Conservation (phyloP, 1,140 invertebrate genomes). For the Diabrotica undecimpunctata region DNA sequence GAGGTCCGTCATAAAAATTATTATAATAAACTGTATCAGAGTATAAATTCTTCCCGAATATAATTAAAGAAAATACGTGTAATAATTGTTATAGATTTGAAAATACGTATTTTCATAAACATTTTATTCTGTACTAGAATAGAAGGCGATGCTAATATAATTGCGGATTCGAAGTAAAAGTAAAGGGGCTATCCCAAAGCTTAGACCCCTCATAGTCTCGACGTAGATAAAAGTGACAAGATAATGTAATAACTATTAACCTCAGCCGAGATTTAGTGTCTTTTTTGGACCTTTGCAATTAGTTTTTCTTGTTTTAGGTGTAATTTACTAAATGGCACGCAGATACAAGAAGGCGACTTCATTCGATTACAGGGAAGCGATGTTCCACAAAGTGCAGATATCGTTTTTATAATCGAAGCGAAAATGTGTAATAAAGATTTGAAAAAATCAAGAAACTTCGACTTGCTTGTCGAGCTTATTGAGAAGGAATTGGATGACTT, state of each 20-base stretch:
- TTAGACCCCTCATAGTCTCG: too few species aligned
- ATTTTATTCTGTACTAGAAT: too few species aligned
- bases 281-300: constrained; percentile 13
- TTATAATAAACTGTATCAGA: too few species aligned
- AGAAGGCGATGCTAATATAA: too few species aligned
- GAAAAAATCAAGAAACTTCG: constrained; percentile 60
- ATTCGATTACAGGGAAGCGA: constrained; percentile 51
- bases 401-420: constrained; percentile 86
- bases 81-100: too few species aligned
- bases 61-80: too few species aligned
- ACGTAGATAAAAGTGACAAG: background rate
- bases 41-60: too few species aligned
- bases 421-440: constrained; percentile 74
- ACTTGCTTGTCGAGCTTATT: constrained; percentile 61
- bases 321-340: constrained; percentile 59
- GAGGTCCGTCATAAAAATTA: too few species aligned
- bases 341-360: constrained; percentile 69
- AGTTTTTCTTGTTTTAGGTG: constrained; percentile 50
- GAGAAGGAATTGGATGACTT: constrained; percentile 63
- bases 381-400: constrained; percentile 67
- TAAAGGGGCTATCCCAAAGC: too few species aligned
- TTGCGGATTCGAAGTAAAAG: too few species aligned
- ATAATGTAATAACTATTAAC: constrained; percentile 9
- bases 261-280: constrained; percentile 1
- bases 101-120: too few species aligned